Evolutionary conservation across 2,888 invertebrate genomes (phyloP).

Genomic region (Piscicola geometra): DNA sequence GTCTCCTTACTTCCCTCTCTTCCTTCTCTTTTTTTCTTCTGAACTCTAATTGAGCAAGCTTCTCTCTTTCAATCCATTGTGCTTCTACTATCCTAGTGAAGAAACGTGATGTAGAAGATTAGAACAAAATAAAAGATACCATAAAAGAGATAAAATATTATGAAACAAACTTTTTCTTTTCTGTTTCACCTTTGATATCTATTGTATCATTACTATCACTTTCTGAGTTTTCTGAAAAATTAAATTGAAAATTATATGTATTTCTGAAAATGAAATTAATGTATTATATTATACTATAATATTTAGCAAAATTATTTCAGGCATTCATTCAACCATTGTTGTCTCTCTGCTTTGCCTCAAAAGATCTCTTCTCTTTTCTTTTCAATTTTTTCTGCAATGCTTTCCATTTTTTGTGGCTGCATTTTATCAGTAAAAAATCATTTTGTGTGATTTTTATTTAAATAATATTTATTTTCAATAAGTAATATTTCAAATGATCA

Average conservation of each 20-base stretch:
- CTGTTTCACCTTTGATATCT: neutral
- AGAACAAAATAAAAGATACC: neutral
- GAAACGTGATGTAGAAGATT: too few relatives aligned
- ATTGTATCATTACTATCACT: neutral
- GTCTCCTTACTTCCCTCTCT: neutral
- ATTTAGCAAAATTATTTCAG: neutral
- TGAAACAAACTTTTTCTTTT: neutral
- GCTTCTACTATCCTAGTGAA: neutral
- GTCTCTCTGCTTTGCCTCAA: neutral
- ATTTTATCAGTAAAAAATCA: too few relatives aligned
- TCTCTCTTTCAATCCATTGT: neutral
- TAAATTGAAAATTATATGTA: neutral
- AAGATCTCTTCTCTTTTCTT: neutral
- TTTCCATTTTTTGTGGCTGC: slow-evolving; percentile 3
- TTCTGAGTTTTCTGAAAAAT: neutral
- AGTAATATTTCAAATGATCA: too few relatives aligned
- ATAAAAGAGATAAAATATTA: too few relatives aligned
- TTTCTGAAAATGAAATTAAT: too few relatives aligned
- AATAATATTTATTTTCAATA: too few relatives aligned
- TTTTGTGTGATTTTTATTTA: too few relatives aligned
- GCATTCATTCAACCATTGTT: neutral
- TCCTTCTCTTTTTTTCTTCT: neutral
- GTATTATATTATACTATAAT: too few relatives aligned
- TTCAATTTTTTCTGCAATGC: neutral
- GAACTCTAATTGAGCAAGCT: neutral